Conservation (phyloP, 2,113 vertebrate species). For the Tenrec ecaudatus region DNA sequence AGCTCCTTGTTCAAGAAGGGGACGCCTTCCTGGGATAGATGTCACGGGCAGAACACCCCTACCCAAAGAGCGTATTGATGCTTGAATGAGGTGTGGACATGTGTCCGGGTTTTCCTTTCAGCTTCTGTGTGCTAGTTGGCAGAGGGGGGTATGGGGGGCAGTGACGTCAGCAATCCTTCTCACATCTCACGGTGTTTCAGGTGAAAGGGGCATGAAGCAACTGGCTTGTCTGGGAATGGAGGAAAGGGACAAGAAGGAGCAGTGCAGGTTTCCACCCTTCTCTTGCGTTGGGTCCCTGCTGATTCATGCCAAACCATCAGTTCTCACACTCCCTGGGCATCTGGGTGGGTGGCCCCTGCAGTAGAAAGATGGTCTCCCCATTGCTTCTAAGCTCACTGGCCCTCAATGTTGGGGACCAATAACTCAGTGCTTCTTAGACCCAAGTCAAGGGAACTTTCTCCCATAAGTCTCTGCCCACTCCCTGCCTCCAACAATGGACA, state of each 20-base stretch:
- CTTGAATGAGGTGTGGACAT: too few species aligned
- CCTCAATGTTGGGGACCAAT: background rate
- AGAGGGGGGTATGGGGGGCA: background rate
- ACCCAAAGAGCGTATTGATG: background rate
- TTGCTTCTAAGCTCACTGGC: background rate
- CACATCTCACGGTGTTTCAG: background rate
- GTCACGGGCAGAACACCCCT: background rate
- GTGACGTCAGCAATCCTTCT: background rate
- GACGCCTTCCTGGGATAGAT: background rate
- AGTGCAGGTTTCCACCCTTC: background rate
- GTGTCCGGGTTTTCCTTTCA: background rate
- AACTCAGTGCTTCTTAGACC: background rate
- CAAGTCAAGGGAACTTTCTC: accelerated
- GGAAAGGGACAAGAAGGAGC: background rate
- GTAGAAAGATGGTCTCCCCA: background rate
- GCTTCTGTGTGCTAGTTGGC: background rate
- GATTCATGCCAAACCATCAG: background rate
- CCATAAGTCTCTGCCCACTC: background rate
- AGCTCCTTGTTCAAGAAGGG: background rate
- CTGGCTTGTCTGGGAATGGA: background rate
- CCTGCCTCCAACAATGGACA: background rate
- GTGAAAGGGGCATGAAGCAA: background rate
- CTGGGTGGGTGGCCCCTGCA: background rate
- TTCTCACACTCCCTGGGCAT: background rate
- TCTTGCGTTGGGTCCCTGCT: background rate